These are phyloP conservation scores for Cryptus viduatorius DNA, from an alignment of 2,888 invertebrate species.

Conservation along the genomic window DNA sequence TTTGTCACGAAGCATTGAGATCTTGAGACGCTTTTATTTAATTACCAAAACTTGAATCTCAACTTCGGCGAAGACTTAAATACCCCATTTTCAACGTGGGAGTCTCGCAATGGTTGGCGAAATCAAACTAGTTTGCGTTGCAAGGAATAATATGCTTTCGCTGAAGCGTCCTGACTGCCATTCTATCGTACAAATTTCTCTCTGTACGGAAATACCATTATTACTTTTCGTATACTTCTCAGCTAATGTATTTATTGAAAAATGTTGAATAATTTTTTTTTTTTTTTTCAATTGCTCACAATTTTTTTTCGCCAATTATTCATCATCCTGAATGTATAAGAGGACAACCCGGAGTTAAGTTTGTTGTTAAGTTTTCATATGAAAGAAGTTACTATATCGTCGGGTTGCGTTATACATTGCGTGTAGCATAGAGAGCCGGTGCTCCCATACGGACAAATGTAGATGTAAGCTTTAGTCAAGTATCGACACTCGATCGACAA, in stretches of 20 bases:
- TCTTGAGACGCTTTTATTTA: not conserved
- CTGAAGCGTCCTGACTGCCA: constrained; percentile 69
- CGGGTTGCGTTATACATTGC: constrained; percentile 42
- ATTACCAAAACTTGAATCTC: not conserved
- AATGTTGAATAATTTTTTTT: constrained; percentile 36
- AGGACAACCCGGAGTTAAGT: not conserved
- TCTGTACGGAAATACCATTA: constrained; percentile 41
- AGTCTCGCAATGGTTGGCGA: constrained; percentile 7
- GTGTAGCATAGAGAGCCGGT: not conserved
- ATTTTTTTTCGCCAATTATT: constrained; percentile 36
- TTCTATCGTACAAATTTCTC: constrained; percentile 48
- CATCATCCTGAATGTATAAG: constrained; percentile 27
- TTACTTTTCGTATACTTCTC: constrained; percentile 58
- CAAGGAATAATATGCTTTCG: constrained; percentile 40
- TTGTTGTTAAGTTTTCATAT: constrained; percentile 78
- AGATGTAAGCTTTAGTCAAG: not conserved
- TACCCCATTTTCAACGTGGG: not conserved
- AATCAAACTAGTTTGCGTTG: not conserved
- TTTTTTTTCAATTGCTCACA: constrained; percentile 51
- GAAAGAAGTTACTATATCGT: constrained; percentile 69
- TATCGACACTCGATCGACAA: constrained; percentile 23
- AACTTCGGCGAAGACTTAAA: constrained; percentile 5
- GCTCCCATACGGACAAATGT: not conserved
- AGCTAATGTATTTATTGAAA: constrained; percentile 71
- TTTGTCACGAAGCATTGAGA: too few relatives aligned